Evolutionary conservation across 2,113 vertebrate genomes (phyloP).

Genomic region (Jacana jacana): DNA sequence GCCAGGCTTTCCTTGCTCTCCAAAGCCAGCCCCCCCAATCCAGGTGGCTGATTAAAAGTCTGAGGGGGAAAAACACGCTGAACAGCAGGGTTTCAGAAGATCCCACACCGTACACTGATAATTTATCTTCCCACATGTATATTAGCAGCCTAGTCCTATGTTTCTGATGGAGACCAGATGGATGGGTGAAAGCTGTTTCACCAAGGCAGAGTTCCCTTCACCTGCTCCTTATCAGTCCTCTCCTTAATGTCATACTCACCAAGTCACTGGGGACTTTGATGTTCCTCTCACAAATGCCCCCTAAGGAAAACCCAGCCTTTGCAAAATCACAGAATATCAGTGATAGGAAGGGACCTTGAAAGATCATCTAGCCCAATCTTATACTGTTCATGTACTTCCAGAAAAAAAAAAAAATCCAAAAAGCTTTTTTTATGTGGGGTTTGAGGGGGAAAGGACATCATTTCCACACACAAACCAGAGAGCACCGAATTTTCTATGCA

Average conservation of each 20-base stretch:
- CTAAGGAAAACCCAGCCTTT: fast-evolving
- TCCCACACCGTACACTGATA: background rate
- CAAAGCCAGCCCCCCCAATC: background rate
- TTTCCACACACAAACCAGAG: background rate
- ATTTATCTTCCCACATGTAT: background rate
- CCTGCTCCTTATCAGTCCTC: background rate
- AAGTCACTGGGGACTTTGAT: background rate
- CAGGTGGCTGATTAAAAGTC: background rate
- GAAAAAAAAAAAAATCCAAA: background rate
- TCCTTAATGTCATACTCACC: background rate
- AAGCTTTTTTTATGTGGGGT: background rate
- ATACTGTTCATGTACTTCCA: background rate
- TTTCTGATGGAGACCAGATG: background rate
- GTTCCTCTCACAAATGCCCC: background rate
- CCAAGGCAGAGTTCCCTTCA: background rate
- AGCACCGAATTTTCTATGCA: background rate
- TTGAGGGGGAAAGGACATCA: fast-evolving
- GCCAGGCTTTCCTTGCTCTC: background rate
- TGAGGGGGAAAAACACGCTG: background rate
- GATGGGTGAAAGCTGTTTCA: background rate
- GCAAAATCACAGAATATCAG: too few species aligned
- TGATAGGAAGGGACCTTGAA: too few species aligned
- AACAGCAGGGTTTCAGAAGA: background rate
- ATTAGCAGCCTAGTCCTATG: background rate
- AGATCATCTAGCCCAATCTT: too few species aligned